Base-by-base conservation (phyloP, 2,797 vertebrate species). In the Huso huso region DNA sequence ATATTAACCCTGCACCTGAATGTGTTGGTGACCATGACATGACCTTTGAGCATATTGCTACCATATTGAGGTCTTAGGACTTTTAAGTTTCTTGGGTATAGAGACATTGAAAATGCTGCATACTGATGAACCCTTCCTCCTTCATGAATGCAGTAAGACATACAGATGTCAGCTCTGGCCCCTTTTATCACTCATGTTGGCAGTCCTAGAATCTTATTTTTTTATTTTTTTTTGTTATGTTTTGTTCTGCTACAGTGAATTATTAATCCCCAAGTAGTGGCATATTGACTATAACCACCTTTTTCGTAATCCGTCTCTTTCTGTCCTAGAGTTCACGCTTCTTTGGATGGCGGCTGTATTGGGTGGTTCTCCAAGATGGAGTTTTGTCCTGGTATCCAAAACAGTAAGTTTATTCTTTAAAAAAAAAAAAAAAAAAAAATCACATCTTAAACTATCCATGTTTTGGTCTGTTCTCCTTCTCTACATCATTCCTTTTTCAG, bases 331-430 rank as follows among this genome's bases (percentile, higher is more conserved):
- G 82, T 70, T 95, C 91, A 63, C 82, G 90, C 10, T 93, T 96
- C 79, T 89, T 96, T 75, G 93, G 92, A 53, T 97, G 94, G 94
- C 90, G 85, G 52, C 83, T 90, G 59, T 89, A 87, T 72, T 97
- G 94, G 94, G 85, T 96, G 69, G 91, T 97, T 48, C 73, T 97
- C 70, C 91, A 95, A 65, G 87, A 93, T 23, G 95, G 94, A 75
- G 91, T 88, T 7, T 75, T 97, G 68, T 96, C 92, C 37, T 97
- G 95, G 94, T 96, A 91, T 78, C 84, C 79, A 65, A 94, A 86
- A 77, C 89, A 93, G 95, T 97, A 80, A 94, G 95, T 81, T 76
- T 71, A 52, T 8, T 0, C 49, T 10, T 10, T 69, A 18, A 18
- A 18, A 18, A 18, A 18, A 1, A 18, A 18, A 12, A 50, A 59